Percentiles rank a stretch among this genome's conserved stretches.
phyloP scores from a whole-genome alignment of 2,888 invertebrate genomes.

The Heliconius cydno region DNA sequence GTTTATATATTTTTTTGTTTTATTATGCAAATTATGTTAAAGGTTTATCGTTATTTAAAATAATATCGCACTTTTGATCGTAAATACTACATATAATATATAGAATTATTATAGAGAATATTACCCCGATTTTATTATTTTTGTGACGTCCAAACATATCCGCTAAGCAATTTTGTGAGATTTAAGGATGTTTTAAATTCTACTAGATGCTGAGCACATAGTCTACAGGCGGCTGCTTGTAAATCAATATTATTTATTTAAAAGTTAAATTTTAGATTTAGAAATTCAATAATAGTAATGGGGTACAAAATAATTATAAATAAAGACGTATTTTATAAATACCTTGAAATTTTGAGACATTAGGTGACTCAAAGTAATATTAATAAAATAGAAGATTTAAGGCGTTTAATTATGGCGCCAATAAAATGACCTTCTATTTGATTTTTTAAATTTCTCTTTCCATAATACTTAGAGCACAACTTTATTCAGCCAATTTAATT shows the following conservation, averaged over 20 bases:
- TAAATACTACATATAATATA: neutral
- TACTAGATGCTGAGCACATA: constrained; percentile 18
- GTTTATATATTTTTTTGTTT: no score
- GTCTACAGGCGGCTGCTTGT: neutral
- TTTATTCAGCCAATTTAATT: neutral
- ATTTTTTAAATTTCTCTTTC: neutral
- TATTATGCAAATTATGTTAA: no score
- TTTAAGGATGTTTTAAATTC: constrained; percentile 38
- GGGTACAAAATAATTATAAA: no score
- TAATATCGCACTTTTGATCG: neutral
- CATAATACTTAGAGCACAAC: neutral
- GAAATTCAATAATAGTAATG: neutral
- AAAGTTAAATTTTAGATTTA: neutral
- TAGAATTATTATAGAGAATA: neutral
- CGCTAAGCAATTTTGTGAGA: constrained; percentile 34
- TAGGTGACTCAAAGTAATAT: no score
- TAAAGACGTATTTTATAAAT: neutral
- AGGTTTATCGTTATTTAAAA: no score
- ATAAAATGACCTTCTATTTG: neutral
- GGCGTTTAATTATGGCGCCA: neutral
- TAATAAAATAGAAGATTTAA: no score
- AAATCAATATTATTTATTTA: neutral
- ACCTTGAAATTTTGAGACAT: neutral
- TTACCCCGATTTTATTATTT: constrained; percentile 31
- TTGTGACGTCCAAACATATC: constrained; percentile 34